Conservation (phyloP, 2,797 vertebrate genomes). For the Chelonia mydas region DNA sequence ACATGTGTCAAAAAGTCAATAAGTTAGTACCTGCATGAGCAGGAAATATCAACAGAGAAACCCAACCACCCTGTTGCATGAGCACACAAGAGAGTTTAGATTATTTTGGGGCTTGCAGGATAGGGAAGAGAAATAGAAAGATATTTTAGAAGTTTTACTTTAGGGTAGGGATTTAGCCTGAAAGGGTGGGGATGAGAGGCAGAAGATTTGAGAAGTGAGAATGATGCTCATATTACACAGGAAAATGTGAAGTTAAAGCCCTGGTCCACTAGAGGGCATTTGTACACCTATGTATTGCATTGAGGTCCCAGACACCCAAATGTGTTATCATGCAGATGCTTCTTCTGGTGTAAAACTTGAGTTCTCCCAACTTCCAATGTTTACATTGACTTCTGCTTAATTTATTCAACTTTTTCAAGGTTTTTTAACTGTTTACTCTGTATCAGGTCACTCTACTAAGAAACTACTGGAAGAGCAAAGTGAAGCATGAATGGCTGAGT, state of each 20-base stretch:
- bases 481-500: conserved; percentile 89
- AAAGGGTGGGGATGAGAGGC: not conserved
- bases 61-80: not conserved
- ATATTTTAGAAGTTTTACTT: not conserved
- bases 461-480: conserved; percentile 88
- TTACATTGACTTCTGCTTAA: not conserved
- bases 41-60: not conserved
- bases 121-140: not conserved
- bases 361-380: not conserved
- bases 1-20: not conserved
- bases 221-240: not conserved
- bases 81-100: not conserved
- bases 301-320: not conserved
- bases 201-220: not conserved
- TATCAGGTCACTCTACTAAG: conserved; percentile 87
- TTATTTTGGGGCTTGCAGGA: not conserved
- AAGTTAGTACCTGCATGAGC: not conserved
- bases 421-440: conserved; percentile 13
- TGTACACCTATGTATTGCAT: not conserved
- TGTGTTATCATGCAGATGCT: not conserved
- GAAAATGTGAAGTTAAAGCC: not conserved
- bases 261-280: not conserved
- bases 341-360: not conserved
- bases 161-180: not conserved
- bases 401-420: not conserved